Evolutionary conservation across 2,113 vertebrate genomes (phyloP).

Genomic region (Orientallactaga bullata): DNA sequence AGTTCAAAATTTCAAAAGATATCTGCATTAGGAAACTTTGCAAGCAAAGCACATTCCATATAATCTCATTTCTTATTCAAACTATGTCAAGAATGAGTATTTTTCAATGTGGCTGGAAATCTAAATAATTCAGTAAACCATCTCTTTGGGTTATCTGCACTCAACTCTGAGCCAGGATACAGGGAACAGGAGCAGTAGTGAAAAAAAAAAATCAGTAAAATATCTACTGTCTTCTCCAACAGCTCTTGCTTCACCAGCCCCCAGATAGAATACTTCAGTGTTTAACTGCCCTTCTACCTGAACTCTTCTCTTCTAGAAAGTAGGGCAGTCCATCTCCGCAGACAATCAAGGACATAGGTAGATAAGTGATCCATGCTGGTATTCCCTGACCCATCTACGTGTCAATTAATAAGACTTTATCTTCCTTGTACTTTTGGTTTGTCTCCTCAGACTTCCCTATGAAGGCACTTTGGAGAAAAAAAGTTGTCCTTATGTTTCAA

Average conservation of each 20-base stretch:
- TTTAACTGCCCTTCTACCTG: neutral
- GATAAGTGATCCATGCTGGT: neutral
- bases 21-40: slow-evolving; percentile 13
- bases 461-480: neutral
- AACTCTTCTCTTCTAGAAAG: neutral
- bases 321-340: neutral
- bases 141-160: neutral
- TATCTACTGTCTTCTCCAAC: neutral
- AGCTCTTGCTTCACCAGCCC: neutral
- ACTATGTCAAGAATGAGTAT: neutral
- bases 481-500: neutral
- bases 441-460: neutral
- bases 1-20: neutral
- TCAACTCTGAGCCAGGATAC: neutral
- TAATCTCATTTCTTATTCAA: neutral
- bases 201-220: neutral
- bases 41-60: neutral
- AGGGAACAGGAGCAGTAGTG: neutral
- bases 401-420: neutral
- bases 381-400: slow-evolving; percentile 1
- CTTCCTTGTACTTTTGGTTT: neutral
- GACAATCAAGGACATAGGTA: neutral
- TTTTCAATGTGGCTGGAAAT: neutral
- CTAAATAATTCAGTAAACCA: neutral
- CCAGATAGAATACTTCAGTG: neutral